These are phyloP conservation scores for Alces alces DNA, from an alignment of 2,113 vertebrate species.

Conservation along the genomic window DNA sequence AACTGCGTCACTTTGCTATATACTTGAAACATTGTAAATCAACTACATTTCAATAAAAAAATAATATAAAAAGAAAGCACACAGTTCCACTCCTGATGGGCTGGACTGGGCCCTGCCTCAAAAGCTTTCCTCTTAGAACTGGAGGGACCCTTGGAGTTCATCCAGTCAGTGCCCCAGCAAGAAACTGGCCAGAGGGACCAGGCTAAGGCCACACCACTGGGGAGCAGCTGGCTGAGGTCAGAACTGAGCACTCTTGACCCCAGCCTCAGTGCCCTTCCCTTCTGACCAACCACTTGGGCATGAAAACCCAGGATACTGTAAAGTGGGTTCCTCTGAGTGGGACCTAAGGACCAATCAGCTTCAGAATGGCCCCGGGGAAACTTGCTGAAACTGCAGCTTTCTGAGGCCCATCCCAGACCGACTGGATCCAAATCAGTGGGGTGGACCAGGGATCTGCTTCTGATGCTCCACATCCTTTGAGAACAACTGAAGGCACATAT, in stretches of 20 bases:
- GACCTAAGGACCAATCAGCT: neutral
- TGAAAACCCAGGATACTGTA: neutral
- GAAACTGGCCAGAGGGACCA: neutral
- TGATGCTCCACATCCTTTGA: neutral
- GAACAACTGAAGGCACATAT: neutral
- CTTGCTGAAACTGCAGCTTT: neutral
- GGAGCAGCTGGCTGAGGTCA: neutral
- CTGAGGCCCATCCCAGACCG: neutral
- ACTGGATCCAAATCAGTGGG: neutral
- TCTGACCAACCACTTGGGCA: too few species aligned
- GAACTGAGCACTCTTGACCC: neutral
- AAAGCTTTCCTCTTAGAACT: neutral
- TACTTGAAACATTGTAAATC: neutral
- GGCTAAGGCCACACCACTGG: neutral
- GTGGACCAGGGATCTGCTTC: neutral
- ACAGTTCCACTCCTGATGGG: fast-evolving
- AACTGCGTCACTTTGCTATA: neutral
- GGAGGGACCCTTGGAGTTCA: neutral
- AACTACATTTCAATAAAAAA: neutral
- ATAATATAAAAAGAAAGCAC: neutral
- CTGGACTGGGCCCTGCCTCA: neutral
- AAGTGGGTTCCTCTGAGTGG: neutral
- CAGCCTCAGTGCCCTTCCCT: neutral
- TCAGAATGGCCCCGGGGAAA: neutral
- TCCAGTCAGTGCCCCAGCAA: neutral